Percentiles rank a stretch among this genome's conserved stretches.
Conservation (phyloP, 2,888 invertebrate genomes). For the Scaptomyza flava region DNA sequence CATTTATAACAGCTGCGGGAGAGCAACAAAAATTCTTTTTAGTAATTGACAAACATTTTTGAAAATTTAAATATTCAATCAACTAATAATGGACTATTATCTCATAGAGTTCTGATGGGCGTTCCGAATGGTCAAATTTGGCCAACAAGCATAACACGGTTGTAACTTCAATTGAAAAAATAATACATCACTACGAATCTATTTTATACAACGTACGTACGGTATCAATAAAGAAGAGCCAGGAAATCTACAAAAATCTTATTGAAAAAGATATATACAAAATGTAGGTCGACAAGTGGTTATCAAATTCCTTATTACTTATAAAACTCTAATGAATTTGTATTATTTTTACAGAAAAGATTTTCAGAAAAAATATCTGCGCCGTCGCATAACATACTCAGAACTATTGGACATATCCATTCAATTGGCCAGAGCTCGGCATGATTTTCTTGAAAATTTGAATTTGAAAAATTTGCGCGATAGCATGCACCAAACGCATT, state of each 20-base stretch:
- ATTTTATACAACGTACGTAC: conserved; percentile 20
- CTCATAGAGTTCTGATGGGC: conserved; percentile 23
- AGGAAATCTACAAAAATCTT: conserved; percentile 7
- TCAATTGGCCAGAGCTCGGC: conserved; percentile 9
- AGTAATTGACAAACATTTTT: conserved; percentile 16
- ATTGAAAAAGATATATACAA: conserved; percentile 38
- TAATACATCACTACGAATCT: conserved; percentile 34
- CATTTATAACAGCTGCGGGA: conserved; percentile 30
- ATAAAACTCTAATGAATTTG: not conserved
- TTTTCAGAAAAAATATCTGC: conserved; percentile 26
- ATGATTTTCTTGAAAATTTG: conserved; percentile 5
- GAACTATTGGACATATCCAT: conserved; percentile 1
- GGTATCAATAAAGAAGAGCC: conserved; percentile 11
- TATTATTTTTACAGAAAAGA: conserved; percentile 19
- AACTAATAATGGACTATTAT: not conserved
- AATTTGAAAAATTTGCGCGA: conserved; percentile 21
- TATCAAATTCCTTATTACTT: not conserved
- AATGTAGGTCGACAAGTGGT: conserved; percentile 35
- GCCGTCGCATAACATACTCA: not conserved
- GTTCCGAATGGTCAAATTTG: conserved; percentile 27
- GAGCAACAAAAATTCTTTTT: conserved; percentile 9
- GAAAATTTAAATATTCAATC: too few species aligned
- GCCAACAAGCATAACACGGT: not conserved
- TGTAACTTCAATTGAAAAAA: not conserved
- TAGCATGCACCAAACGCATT: conserved; percentile 33